Evolutionary conservation across 2,888 invertebrate species (phyloP).

Genomic region (Acronicta aceris): DNA sequence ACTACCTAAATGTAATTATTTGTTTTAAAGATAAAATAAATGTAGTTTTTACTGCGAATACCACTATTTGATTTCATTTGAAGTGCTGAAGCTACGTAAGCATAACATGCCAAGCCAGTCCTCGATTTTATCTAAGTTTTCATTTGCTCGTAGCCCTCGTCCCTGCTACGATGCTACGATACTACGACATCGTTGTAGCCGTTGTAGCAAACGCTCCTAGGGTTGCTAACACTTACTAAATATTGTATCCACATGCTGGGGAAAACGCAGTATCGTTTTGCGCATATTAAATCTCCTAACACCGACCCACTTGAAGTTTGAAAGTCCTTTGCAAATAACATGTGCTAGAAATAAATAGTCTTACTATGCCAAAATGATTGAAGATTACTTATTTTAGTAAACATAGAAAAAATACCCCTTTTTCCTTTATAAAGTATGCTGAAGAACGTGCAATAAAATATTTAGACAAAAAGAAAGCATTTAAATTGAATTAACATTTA

Average conservation of each 20-base stretch:
- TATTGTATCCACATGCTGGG: constrained; percentile 22
- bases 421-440: background rate
- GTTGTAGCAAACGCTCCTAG: constrained; percentile 36
- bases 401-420: too few species aligned
- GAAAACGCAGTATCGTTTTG: constrained; percentile 1
- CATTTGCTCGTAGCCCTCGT: constrained; percentile 58
- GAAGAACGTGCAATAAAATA: too few species aligned
- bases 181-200: constrained; percentile 37
- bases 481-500: too few species aligned
- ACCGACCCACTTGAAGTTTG: constrained; percentile 7
- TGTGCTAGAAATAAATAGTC: constrained; percentile 13
- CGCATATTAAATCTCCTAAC: constrained; percentile 20
- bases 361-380: background rate
- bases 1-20: too few species aligned
- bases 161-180: constrained; percentile 40
- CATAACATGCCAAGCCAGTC: constrained; percentile 37
- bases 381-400: too few species aligned
- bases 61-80: constrained; percentile 5
- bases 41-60: too few species aligned
- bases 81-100: constrained; percentile 40
- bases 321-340: constrained; percentile 5
- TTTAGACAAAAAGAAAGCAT: too few species aligned
- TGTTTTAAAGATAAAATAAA: too few species aligned
- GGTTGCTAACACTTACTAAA: constrained; percentile 36
- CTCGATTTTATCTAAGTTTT: constrained; percentile 65